Base-by-base conservation (phyloP, 2,113 vertebrate genomes). In the Euleptes europaea region DNA sequence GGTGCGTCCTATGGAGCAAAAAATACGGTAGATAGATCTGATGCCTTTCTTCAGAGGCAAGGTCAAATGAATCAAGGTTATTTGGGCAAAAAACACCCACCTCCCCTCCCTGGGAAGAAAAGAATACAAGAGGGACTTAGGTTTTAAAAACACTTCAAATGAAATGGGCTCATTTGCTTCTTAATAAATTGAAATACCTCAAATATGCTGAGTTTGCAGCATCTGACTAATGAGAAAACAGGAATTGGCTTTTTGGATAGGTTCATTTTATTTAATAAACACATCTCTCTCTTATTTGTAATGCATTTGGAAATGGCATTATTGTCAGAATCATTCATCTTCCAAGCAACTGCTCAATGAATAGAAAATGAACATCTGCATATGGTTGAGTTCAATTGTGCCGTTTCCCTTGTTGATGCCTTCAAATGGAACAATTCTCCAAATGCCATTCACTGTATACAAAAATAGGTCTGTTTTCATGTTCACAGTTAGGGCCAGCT, bases 101-200 rank as follows among this genome's bases (percentile, higher is more conserved):
- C 60, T 63, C 60, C 60, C 21, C 9, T 85, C 3, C 12, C 17
- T 81, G 74, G 10, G 0, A 77, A 0, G 73, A 77, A 40, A 81
- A 10, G 88, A 87, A 80, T 82, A 70, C 5, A 81, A 77, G 88
- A 4, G 86, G 79, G 7, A 42, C 11, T 66, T 80, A 1, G 49
- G 82, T 57, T 79, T 26, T 87, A 28, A 90, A 78, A 13, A 84
- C 88, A 88, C 67, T 77, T 86, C 42, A 90, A 35, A 74, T 80
- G 83, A 87, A 83, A 63, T 77, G 38, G 82, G 19, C 7, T 51
- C 38, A 69, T 92, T 90, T 63, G 76, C 49, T 86, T 77, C 65
- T 67, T 82, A 71, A 77, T 82, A 81, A 75, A 80, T 51, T 15
- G n/a, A 86, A 92, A 83, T 11, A 28, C 7, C 1, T 72, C 15